These are phyloP conservation scores for Chloromyia formosa DNA, from an alignment of 2,888 invertebrate genomes.

Conservation along the genomic window DNA sequence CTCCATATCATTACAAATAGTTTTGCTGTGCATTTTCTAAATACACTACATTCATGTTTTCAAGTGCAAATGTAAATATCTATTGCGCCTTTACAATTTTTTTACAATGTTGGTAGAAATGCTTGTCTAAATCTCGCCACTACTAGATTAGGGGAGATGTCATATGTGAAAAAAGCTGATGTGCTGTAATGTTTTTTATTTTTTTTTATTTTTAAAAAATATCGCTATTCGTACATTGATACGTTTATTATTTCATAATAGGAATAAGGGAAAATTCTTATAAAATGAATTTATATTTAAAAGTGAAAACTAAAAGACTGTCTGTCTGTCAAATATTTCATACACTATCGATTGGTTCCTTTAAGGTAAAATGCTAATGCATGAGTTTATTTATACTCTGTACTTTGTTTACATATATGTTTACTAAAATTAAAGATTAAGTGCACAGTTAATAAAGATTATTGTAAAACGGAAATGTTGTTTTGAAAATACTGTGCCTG, in stretches of 20 bases:
- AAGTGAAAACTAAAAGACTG: conserved; percentile 24
- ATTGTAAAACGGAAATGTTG: too few species aligned
- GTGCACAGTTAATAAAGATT: conserved; percentile 27
- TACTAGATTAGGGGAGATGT: background rate
- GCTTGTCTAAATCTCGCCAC: background rate
- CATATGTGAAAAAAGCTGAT: background rate
- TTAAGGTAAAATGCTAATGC: conserved; percentile 5
- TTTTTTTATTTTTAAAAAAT: background rate
- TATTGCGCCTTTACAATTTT: background rate
- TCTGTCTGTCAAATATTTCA: conserved; percentile 3
- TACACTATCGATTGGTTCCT: conserved; percentile 28
- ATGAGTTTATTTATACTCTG: conserved; percentile 7
- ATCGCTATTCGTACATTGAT: background rate
- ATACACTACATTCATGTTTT: background rate
- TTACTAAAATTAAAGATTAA: conserved; percentile 12
- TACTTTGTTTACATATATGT: conserved; percentile 1
- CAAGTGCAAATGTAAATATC: background rate
- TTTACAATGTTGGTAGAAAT: background rate
- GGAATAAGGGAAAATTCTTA: conserved; percentile 24
- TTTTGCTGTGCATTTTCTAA: conserved; percentile 17
- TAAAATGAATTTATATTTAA: conserved; percentile 9
- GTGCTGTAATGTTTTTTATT: conserved; percentile 8
- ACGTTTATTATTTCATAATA: background rate
- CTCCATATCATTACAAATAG: background rate
- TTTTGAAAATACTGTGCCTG: too few species aligned